A percentile compares a stretch with the other conserved stretches of the same genome.
These are phyloP conservation scores for Drosophila quadrilineata DNA, from an alignment of 1,140 invertebrate genomes.

Conservation along the genomic window DNA sequence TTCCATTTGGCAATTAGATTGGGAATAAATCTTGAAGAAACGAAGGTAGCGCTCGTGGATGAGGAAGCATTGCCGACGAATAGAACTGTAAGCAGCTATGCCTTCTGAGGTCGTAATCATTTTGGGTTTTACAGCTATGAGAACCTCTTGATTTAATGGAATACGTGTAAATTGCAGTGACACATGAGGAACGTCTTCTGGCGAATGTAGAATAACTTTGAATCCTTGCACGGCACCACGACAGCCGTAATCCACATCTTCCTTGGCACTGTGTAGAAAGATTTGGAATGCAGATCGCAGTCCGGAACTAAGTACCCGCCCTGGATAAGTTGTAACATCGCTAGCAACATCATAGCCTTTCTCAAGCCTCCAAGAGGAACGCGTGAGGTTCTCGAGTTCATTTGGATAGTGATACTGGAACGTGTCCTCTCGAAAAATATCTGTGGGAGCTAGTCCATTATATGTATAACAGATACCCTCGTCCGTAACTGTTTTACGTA, in stretches of 20 bases:
- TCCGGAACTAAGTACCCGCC: slow-evolving; percentile 84
- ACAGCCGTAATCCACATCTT: slow-evolving; percentile 86
- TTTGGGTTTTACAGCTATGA: slow-evolving; percentile 84
- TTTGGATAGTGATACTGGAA: slow-evolving; percentile 52
- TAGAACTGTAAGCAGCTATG: slow-evolving; percentile 67
- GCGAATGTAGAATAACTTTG: slow-evolving; percentile 84
- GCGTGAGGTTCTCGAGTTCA: slow-evolving; percentile 11
- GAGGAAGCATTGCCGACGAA: slow-evolving; percentile 85
- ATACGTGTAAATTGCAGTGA: slow-evolving; percentile 84
- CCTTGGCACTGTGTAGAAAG: slow-evolving; percentile 83
- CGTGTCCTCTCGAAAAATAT: slow-evolving; percentile 83
- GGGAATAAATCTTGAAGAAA: slow-evolving; percentile 88
- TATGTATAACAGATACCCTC: slow-evolving; percentile 88
- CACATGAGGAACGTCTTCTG: slow-evolving; percentile 84
- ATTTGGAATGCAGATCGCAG: slow-evolving; percentile 84
- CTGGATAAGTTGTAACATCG: slow-evolving; percentile 83
- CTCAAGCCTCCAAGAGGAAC: slow-evolving; percentile 83
- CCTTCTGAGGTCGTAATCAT: slow-evolving; percentile 85
- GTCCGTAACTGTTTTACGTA: slow-evolving; percentile 85
- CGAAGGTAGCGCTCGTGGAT: slow-evolving; percentile 84
- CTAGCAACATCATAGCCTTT: slow-evolving; percentile 83
- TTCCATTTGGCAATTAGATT: slow-evolving; percentile 89
- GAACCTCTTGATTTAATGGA: slow-evolving; percentile 82
- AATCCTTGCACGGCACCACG: slow-evolving; percentile 87
- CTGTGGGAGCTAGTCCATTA: slow-evolving; percentile 84